Evolutionary conservation across 2,888 invertebrate species (phyloP).

Genomic region (Nomada ferruginata): DNA sequence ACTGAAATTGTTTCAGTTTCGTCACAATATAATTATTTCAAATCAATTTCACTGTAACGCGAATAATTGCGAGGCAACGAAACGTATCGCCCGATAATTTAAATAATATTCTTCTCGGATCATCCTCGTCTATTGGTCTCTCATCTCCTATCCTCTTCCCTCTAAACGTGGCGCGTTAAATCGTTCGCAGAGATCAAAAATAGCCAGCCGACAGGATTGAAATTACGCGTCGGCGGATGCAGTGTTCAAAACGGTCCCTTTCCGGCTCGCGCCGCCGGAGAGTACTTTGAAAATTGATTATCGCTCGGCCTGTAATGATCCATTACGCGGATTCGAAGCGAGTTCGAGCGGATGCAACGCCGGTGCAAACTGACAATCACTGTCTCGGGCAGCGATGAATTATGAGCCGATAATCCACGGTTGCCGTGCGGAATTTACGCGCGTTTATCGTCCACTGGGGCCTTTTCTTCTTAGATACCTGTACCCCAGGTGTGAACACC

Average conservation of each 20-base stretch:
- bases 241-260: constrained; percentile 27
- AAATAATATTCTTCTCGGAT: too few species aligned
- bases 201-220: constrained; percentile 26
- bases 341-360: constrained; percentile 73
- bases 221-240: constrained; percentile 46
- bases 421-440: constrained; percentile 70
- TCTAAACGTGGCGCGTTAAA: constrained; percentile 6
- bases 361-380: constrained; percentile 83
- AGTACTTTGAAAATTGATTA: constrained; percentile 79
- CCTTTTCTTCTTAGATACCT: constrained; percentile 13
- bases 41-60: background rate
- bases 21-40: too few species aligned
- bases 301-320: constrained; percentile 81
- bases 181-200: background rate
- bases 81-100: background rate
- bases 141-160: background rate
- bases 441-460: constrained; percentile 56
- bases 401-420: constrained; percentile 82
- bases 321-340: constrained; percentile 75
- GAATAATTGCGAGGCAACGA: background rate
- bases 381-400: constrained; percentile 80
- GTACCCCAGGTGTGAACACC: constrained; percentile 7
- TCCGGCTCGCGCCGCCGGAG: constrained; percentile 68
- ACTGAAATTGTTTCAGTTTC: too few species aligned
- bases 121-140: background rate